A percentile compares a stretch with the other conserved stretches of the same genome.
These are phyloP conservation scores for Holothuria leucospilota DNA, from an alignment of 53 echinoderm and acorn worm species.

Conservation along the genomic window DNA sequence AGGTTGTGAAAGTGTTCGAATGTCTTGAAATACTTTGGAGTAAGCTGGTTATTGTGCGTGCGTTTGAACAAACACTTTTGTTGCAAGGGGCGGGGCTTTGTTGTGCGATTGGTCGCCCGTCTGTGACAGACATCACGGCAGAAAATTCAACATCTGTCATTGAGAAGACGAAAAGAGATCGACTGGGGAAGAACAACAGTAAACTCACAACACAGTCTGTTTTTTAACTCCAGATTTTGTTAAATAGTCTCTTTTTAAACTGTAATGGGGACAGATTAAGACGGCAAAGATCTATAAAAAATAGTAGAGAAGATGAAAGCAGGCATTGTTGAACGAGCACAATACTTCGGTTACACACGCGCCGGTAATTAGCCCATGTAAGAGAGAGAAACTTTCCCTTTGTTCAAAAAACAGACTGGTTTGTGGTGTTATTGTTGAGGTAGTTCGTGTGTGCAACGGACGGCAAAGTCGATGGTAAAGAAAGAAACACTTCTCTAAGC, in stretches of 20 bases:
- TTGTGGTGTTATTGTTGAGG: too few species aligned
- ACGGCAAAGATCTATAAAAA: neutral
- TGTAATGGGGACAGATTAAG: constrained; percentile 17
- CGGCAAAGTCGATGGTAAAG: too few species aligned
- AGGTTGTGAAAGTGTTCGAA: constrained; percentile 4
- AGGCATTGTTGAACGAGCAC: constrained; percentile 16
- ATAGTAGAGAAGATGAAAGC: neutral
- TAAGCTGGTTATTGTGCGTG: constrained; percentile 20
- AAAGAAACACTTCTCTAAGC: too few species aligned
- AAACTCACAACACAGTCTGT: constrained; percentile 20
- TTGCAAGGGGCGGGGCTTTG: constrained; percentile 28
- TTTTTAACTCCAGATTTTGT: constrained; percentile 11
- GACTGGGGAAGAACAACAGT: constrained; percentile 33
- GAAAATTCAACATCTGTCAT: constrained; percentile 32
- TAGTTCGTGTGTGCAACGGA: too few species aligned
- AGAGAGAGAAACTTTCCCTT: constrained; percentile 29
- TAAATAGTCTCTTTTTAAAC: constrained; percentile 25
- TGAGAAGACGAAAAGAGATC: neutral
- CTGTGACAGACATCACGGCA: constrained; percentile 6
- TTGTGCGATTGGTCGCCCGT: constrained; percentile 21
- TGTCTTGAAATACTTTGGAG: constrained; percentile 34
- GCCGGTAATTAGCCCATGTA: constrained; percentile 9
- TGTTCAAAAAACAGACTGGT: neutral
- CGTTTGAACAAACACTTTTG: constrained; percentile 42
- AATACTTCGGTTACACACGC: constrained; percentile 23